A percentile compares a stretch with the other conserved stretches of the same genome.
Evolutionary conservation across 1,140 invertebrate species (phyloP).

Genomic region (Neodiprion fabricii): DNA sequence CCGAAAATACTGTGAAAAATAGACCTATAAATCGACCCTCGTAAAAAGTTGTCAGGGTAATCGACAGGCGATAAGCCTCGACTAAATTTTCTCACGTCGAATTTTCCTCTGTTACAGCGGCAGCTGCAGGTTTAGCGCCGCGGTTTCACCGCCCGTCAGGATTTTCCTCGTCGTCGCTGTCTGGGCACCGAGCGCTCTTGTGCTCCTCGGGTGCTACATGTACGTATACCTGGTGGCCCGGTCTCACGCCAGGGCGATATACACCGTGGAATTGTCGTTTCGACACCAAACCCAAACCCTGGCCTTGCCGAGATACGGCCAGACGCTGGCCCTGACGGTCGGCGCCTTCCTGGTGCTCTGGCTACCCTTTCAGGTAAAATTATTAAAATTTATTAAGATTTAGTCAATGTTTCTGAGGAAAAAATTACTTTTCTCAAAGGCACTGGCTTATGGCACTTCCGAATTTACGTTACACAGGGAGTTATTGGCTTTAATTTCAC

Average conservation of each 20-base stretch:
- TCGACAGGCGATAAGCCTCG: no score
- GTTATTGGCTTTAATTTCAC: no score
- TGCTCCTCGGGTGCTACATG: slow-evolving; percentile 69
- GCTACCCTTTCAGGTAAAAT: slow-evolving; percentile 68
- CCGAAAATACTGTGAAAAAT: no score
- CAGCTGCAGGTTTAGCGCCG: slow-evolving; percentile 59
- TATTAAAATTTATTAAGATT: slow-evolving; percentile 12
- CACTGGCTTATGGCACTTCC: no score
- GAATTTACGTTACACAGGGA: no score
- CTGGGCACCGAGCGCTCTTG: slow-evolving; percentile 65
- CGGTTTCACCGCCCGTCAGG: slow-evolving; percentile 60
- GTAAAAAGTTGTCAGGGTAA: no score
- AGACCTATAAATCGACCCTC: no score
- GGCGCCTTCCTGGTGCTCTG: slow-evolving; percentile 69
- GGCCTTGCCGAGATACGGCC: slow-evolving; percentile 65
- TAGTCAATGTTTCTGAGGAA: not conserved
- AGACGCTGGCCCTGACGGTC: slow-evolving; percentile 70
- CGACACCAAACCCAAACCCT: slow-evolving; percentile 59
- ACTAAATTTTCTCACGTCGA: no score
- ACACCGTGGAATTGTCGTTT: slow-evolving; percentile 69
- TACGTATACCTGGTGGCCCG: slow-evolving; percentile 73
- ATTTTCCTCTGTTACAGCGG: slow-evolving; percentile 48
- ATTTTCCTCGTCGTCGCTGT: slow-evolving; percentile 64
- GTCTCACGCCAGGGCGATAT: slow-evolving; percentile 71
- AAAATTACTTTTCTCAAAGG: not conserved